Percentiles rank a stretch among this genome's conserved stretches.
Conservation (phyloP, 1,140 invertebrate genomes). For the Drosophila yakuba region DNA sequence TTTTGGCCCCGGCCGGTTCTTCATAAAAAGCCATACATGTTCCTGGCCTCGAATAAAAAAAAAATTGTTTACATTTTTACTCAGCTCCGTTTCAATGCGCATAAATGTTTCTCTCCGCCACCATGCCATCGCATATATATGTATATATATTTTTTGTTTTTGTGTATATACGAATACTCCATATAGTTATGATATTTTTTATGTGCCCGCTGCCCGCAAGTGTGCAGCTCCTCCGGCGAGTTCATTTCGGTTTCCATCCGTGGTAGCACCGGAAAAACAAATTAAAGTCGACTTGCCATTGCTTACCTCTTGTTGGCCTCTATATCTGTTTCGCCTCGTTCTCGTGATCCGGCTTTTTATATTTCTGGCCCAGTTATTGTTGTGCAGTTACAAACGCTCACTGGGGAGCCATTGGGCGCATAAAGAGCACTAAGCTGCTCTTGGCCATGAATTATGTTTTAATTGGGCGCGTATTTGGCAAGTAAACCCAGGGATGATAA, state of each 20-base stretch:
- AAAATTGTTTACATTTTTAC: constrained; percentile 80
- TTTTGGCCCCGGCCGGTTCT: constrained; percentile 54
- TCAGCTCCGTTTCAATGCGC: constrained; percentile 38
- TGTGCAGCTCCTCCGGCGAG: constrained; percentile 35
- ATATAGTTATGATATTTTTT: constrained; percentile 77
- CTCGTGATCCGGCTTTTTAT: constrained; percentile 7
- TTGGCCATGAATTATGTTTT: constrained; percentile 78
- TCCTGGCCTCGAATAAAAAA: constrained; percentile 12
- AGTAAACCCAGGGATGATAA: constrained; percentile 34
- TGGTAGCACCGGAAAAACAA: constrained; percentile 59
- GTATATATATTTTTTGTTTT: background rate
- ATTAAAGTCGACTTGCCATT: constrained; percentile 74
- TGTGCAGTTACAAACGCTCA: constrained; percentile 72
- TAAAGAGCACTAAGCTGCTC: constrained; percentile 78
- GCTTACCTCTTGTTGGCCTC: constrained; percentile 44
- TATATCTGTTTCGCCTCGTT: constrained; percentile 15
- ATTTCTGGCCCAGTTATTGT: constrained; percentile 34
- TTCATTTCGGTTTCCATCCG: constrained; percentile 26
- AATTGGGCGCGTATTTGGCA: constrained; percentile 72
- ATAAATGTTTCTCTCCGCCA: constrained; percentile 11
- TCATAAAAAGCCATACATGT: constrained; percentile 72
- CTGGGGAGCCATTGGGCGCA: constrained; percentile 71
- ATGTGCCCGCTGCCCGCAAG: constrained; percentile 57
- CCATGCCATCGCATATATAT: constrained; percentile 22
- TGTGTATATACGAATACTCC: constrained; percentile 13